Percentiles rank a stretch among this genome's conserved stretches.
Conservation (phyloP, 2,888 invertebrate species). For the Agriotes lineatus region DNA sequence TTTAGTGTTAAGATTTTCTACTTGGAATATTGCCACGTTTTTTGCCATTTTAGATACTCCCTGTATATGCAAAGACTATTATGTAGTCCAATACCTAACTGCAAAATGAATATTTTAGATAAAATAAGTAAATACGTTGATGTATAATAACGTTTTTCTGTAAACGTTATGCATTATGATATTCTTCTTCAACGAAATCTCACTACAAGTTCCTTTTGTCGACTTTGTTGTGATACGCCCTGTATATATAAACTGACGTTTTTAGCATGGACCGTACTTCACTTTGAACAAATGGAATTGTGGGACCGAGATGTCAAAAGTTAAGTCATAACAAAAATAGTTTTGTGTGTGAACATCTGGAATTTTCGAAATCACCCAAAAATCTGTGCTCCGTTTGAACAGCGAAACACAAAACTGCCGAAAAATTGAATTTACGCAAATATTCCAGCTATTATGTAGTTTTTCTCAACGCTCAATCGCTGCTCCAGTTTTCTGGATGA, state of each 20-base stretch:
- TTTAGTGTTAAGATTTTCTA: too few relatives aligned
- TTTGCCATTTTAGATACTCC: too few relatives aligned
- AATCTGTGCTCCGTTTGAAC: constrained; percentile 21
- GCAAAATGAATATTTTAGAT: too few relatives aligned
- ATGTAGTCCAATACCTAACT: too few relatives aligned
- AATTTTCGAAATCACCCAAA: constrained; percentile 49
- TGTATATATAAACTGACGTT: neutral
- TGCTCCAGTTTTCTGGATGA: constrained; percentile 18
- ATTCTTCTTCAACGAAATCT: too few relatives aligned
- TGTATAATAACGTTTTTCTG: too few relatives aligned
- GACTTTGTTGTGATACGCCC: neutral
- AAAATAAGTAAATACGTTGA: too few relatives aligned
- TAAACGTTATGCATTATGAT: too few relatives aligned
- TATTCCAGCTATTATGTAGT: constrained; percentile 3
- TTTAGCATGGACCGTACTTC: neutral
- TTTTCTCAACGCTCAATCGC: neutral
- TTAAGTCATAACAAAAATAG: constrained; percentile 63
- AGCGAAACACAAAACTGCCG: neutral
- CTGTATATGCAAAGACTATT: too few relatives aligned
- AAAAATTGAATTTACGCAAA: neutral
- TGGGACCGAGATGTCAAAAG: constrained; percentile 56
- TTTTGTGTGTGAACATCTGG: constrained; percentile 58
- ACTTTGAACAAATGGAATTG: constrained; percentile 42
- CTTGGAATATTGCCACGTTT: too few relatives aligned
- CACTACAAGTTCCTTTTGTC: too few relatives aligned